These are phyloP conservation scores for Otolemur garnettii DNA, from an alignment of 2,113 vertebrate species.

Conservation along the genomic window DNA sequence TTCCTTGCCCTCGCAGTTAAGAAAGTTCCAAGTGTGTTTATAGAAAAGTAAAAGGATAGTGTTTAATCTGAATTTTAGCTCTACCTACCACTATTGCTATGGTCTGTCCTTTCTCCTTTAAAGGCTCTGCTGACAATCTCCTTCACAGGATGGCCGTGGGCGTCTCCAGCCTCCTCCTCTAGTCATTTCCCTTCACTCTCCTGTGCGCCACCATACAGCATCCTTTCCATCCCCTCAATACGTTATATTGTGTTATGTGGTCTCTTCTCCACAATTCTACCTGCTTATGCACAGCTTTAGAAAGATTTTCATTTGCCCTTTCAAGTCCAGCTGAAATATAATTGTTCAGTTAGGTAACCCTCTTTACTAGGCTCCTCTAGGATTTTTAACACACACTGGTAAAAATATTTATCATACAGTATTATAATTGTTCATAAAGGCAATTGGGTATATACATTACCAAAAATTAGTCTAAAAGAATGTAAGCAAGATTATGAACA, in stretches of 20 bases:
- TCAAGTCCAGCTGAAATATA: background rate
- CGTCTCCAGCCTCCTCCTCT: background rate
- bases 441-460: background rate
- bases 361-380: background rate
- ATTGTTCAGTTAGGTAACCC: background rate
- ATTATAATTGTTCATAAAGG: background rate
- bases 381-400: background rate
- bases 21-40: background rate
- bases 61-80: background rate
- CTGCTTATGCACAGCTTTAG: background rate
- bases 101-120: background rate
- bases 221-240: background rate
- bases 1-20: background rate
- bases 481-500: background rate
- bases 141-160: background rate
- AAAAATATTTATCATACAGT: background rate
- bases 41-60: background rate
- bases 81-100: background rate
- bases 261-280: background rate
- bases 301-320: background rate
- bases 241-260: background rate
- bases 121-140: background rate
- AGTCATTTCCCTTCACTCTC: background rate
- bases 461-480: conserved; percentile 22
- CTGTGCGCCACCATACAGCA: background rate